Evolutionary conservation across 2,113 vertebrate species (phyloP).

Genomic region (Ovis canadensis): DNA sequence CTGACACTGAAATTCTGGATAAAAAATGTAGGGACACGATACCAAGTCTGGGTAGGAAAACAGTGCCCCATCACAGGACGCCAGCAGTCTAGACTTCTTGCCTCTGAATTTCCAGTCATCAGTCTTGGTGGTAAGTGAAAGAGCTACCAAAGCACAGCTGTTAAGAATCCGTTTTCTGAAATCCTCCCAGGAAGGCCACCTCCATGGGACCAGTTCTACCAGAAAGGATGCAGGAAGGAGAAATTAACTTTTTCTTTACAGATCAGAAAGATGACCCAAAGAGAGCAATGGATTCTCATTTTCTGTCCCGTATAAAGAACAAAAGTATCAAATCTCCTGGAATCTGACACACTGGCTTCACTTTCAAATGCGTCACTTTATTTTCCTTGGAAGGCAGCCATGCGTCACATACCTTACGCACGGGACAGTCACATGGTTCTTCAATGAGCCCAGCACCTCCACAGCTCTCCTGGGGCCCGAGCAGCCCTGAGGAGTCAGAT

Average conservation of each 20-base stretch:
- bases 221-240: background rate
- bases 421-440: conserved; percentile 62
- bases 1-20: background rate
- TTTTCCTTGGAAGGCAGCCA: conserved; percentile 65
- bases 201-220: background rate
- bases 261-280: background rate
- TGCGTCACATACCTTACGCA: conserved; percentile 59
- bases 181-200: background rate
- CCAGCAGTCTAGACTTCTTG: background rate
- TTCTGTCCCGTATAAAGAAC: background rate
- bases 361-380: conserved; percentile 72
- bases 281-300: background rate
- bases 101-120: background rate
- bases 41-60: background rate
- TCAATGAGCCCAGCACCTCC: conserved; percentile 24
- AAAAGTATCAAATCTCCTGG: background rate
- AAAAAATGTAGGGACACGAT: background rate
- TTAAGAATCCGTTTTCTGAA: background rate
- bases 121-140: background rate
- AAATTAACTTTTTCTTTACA: background rate
- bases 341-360: conserved; percentile 67
- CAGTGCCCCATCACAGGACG: background rate
- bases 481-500: conserved; percentile 82
- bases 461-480: conserved; percentile 44
- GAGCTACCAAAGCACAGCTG: background rate